Evolutionary conservation across 2,888 invertebrate genomes (phyloP).

Genomic region (Icerya purchasi): DNA sequence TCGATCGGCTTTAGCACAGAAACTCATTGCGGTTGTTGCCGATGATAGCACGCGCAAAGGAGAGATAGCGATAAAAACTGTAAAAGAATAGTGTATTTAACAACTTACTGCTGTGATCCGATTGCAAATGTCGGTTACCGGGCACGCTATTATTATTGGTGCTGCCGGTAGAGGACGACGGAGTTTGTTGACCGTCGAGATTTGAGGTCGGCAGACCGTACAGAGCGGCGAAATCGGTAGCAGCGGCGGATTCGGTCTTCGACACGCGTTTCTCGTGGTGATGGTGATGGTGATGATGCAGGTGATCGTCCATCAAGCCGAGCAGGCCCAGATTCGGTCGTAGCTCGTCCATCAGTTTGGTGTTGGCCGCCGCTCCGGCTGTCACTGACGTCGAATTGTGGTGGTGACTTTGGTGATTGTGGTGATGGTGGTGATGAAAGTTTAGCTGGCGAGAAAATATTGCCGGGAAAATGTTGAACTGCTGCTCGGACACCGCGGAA

Average conservation of each 20-base stretch:
- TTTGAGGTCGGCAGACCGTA: constrained; percentile 30
- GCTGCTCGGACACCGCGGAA: constrained; percentile 29
- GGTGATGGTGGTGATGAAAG: constrained; percentile 28
- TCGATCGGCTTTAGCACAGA: no score
- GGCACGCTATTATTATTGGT: neutral
- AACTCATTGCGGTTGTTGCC: no score
- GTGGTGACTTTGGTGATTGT: constrained; percentile 5
- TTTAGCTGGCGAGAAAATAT: constrained; percentile 75
- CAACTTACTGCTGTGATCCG: constrained; percentile 10
- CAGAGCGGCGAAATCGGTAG: constrained; percentile 54
- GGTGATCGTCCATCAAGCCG: constrained; percentile 58
- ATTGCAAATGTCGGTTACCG: neutral
- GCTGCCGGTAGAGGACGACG: constrained; percentile 14
- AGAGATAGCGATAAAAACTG: no score
- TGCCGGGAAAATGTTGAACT: constrained; percentile 79
- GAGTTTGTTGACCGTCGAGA: constrained; percentile 14
- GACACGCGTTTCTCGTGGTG: constrained; percentile 18
- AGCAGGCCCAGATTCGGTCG: constrained; percentile 60
- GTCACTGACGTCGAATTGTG: neutral
- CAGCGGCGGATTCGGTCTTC: constrained; percentile 15
- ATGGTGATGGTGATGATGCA: constrained; percentile 24
- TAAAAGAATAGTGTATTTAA: no score
- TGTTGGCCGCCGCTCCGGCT: constrained; percentile 11
- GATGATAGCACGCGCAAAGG: no score
- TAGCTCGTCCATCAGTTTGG: constrained; percentile 66